Conservation (phyloP, 1,140 invertebrate species). For the Atta colombica region DNA sequence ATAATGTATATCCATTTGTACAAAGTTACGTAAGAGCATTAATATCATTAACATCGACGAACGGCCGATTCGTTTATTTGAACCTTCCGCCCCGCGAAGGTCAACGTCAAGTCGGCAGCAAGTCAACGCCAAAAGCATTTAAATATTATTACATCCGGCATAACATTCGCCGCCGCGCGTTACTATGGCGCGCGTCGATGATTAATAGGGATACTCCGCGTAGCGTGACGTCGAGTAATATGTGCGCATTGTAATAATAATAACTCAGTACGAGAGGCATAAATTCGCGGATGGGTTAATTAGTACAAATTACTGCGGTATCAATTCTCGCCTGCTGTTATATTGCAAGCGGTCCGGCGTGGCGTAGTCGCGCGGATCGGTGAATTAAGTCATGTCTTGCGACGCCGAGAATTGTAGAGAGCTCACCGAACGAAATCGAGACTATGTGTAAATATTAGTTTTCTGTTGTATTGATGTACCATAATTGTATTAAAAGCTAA, state of each 20-base stretch:
- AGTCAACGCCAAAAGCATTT: constrained; percentile 50
- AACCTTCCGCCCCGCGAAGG: not conserved
- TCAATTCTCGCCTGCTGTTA: constrained; percentile 50
- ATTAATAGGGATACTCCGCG: constrained; percentile 60
- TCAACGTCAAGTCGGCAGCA: constrained; percentile 12
- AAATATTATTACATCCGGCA: constrained; percentile 48
- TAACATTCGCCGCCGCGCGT: constrained; percentile 22
- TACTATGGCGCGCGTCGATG: constrained; percentile 38
- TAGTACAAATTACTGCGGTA: constrained; percentile 64
- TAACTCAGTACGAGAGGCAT: constrained; percentile 45
- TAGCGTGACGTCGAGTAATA: constrained; percentile 59
- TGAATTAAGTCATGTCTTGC: constrained; percentile 44
- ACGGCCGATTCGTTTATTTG: constrained; percentile 19
- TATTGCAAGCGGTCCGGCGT: constrained; percentile 5
- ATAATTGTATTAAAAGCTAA: constrained; percentile 55
- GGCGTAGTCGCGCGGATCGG: constrained; percentile 12
- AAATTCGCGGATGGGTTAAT: constrained; percentile 58
- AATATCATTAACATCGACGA: constrained; percentile 43
- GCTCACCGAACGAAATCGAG: constrained; percentile 34
- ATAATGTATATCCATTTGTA: constrained; percentile 59
- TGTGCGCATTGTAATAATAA: constrained; percentile 59
- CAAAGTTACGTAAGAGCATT: constrained; percentile 34
- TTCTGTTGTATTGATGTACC: constrained; percentile 47
- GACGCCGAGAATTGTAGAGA: constrained; percentile 2
- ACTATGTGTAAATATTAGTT: constrained; percentile 51